phyloP scores from a whole-genome alignment of 2,113 vertebrate species.

The Hippocampus guttulatus region DNA sequence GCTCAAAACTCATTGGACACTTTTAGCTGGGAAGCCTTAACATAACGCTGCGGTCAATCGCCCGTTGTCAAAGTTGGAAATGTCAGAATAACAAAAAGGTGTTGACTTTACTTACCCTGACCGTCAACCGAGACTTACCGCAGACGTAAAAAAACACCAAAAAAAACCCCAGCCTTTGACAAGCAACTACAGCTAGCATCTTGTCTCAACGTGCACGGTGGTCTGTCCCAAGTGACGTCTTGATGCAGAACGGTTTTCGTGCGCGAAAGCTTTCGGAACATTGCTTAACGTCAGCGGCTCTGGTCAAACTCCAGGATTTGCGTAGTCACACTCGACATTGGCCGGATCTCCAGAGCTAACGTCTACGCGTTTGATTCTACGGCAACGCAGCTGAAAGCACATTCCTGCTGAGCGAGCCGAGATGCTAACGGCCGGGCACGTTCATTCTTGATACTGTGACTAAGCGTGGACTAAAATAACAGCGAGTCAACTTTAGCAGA shows the following conservation, averaged over 20 bases:
- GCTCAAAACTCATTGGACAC: not conserved
- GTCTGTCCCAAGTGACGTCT: not conserved
- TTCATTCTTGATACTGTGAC: not conserved
- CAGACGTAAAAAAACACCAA: not conserved
- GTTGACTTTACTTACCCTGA: conserved; percentile 3
- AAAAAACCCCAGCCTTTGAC: not conserved
- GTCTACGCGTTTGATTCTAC: not conserved
- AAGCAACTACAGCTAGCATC: not conserved
- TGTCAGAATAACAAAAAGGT: not conserved
- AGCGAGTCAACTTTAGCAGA: not conserved
- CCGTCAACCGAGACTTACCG: not conserved
- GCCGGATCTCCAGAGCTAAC: not conserved
- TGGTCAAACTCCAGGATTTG: not conserved
- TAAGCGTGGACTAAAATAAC: not conserved
- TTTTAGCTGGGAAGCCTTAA: not conserved
- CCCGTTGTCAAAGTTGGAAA: not conserved
- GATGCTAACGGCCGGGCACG: not conserved
- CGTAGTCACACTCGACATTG: not conserved
- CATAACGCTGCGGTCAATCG: not conserved
- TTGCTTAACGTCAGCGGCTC: not conserved
- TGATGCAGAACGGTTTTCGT: not conserved
- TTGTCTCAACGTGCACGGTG: not conserved
- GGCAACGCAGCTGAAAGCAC: not conserved
- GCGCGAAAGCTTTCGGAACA: not conserved
- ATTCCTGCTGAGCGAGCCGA: not conserved